Percentiles rank a stretch among this genome's conserved stretches.
phyloP scores from a whole-genome alignment of 2,888 invertebrate species.

The Dasysyrphus albostriatus region DNA sequence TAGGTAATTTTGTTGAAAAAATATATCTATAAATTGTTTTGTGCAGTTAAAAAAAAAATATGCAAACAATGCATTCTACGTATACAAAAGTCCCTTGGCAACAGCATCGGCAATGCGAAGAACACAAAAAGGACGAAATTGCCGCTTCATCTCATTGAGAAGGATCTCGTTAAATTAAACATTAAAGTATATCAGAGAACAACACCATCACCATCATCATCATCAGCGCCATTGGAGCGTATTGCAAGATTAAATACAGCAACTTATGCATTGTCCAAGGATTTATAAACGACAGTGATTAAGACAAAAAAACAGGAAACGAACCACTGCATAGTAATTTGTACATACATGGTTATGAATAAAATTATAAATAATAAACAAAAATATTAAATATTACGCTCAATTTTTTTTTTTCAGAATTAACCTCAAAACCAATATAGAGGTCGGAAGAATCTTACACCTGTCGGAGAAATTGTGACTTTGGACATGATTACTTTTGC shows the following conservation, averaged over 20 bases:
- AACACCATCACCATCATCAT: constrained; percentile 32
- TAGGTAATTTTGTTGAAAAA: constrained; percentile 12
- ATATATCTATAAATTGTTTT: constrained; percentile 53
- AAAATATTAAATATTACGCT: no score
- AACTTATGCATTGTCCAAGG: constrained; percentile 65
- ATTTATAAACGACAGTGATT: constrained; percentile 48
- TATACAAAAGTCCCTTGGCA: not conserved
- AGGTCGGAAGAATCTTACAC: no score
- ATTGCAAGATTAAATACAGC: constrained; percentile 53
- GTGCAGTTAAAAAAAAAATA: constrained; percentile 5
- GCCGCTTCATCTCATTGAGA: constrained; percentile 6
- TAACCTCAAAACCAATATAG: no score
- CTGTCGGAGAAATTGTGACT: no score
- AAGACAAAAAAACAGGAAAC: not conserved
- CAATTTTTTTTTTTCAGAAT: no score
- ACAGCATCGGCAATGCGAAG: not conserved
- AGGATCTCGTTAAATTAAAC: constrained; percentile 64
- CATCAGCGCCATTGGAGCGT: constrained; percentile 43
- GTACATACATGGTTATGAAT: no score
- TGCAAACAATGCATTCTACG: constrained; percentile 56
- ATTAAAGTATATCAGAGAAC: constrained; percentile 57
- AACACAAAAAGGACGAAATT: constrained; percentile 12
- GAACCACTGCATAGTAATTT: no score
- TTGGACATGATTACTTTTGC: no score
- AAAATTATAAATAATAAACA: no score